Conservation (phyloP, 2,888 invertebrate genomes). For the Plemyria rubiginata region DNA sequence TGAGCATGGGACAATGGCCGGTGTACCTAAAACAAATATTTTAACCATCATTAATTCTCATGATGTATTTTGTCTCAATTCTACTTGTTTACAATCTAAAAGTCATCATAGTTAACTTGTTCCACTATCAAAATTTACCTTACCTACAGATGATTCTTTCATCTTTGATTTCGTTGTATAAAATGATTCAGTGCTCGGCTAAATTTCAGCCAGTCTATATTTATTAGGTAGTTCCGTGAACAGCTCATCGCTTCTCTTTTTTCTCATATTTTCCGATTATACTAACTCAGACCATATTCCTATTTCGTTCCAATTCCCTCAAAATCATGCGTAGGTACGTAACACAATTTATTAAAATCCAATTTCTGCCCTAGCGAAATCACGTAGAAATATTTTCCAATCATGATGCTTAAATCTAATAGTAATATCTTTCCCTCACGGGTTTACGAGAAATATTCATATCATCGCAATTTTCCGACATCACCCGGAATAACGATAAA, state of each 20-base stretch:
- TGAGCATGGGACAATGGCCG: slow-evolving; percentile 89
- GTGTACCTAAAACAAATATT: slow-evolving; percentile 84
- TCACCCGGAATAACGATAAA: neutral
- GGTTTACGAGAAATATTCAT: slow-evolving; percentile 12
- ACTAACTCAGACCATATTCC: no score
- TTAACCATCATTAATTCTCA: neutral
- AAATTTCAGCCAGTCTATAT: neutral
- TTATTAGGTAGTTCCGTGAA: neutral
- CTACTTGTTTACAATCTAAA: neutral
- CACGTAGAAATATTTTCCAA: slow-evolving; percentile 26
- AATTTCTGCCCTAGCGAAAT: slow-evolving; percentile 11
- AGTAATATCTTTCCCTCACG: slow-evolving; percentile 9
- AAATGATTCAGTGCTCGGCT: neutral
- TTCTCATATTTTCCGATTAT: neutral
- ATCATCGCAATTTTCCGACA: neutral
- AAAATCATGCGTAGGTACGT: slow-evolving; percentile 2
- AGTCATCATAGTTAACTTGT: neutral
- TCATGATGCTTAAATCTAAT: slow-evolving; percentile 28
- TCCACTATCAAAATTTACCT: neutral
- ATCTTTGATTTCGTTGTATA: neutral
- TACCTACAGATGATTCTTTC: neutral
- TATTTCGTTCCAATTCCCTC: slow-evolving; percentile 33
- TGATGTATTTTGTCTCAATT: neutral
- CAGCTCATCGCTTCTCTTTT: neutral
- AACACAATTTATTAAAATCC: slow-evolving; percentile 15